phyloP scores from a whole-genome alignment of 2,888 invertebrate genomes.

The Pheosia gnoma region DNA sequence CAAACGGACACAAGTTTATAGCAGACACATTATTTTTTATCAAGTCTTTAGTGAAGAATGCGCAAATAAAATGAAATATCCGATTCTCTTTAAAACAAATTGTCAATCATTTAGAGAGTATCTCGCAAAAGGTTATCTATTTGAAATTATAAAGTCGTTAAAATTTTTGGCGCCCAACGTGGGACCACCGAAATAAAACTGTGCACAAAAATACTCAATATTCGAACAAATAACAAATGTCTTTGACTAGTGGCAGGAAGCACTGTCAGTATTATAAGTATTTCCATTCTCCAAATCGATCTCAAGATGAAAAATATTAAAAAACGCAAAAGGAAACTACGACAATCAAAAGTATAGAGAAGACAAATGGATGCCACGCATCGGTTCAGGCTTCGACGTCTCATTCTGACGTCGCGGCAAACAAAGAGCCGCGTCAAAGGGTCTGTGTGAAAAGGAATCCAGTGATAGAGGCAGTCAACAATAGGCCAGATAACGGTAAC shows the following conservation, averaged over 20 bases:
- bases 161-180: neutral
- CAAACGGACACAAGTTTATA: neutral
- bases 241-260: too few relatives aligned
- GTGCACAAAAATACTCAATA: neutral
- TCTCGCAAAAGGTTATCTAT: too few relatives aligned
- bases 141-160: neutral
- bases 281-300: constrained; percentile 6
- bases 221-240: too few relatives aligned
- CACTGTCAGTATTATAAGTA: neutral
- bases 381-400: constrained; percentile 70
- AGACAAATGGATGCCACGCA: constrained; percentile 69
- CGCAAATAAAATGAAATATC: too few relatives aligned
- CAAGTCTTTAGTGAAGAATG: too few relatives aligned
- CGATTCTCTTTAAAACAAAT: too few relatives aligned
- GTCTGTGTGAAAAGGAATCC: constrained; percentile 81
- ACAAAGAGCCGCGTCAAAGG: constrained; percentile 81
- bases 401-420: constrained; percentile 80
- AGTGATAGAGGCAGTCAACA: constrained; percentile 83
- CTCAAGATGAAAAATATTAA: constrained; percentile 35
- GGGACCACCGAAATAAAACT: constrained; percentile 15
- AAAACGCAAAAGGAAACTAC: constrained; percentile 43
- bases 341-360: constrained; percentile 52
- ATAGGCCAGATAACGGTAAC: constrained; percentile 70
- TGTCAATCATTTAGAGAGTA: too few relatives aligned
- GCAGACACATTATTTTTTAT: too few relatives aligned